Conservation (phyloP, 2,888 invertebrate species). For the Frankliniella fusca region DNA sequence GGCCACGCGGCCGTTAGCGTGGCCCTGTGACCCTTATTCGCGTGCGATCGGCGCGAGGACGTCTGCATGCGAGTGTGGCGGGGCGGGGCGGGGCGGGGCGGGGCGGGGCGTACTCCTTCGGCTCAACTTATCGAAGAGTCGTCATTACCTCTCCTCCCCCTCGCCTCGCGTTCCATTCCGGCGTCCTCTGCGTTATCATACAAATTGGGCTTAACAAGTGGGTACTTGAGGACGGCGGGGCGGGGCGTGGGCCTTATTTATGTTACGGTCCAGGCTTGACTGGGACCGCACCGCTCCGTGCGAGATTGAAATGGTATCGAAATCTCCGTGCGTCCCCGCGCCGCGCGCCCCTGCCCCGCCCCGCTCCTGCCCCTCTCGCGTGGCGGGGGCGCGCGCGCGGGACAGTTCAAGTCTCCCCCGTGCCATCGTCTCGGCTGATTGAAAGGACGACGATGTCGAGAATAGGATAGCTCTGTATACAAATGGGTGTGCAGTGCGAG, state of each 20-base stretch:
- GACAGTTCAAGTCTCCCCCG: no score
- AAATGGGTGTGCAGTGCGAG: no score
- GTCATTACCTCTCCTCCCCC: constrained; percentile 22
- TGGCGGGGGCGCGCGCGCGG: background rate
- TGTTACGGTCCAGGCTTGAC: background rate
- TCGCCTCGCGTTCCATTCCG: background rate
- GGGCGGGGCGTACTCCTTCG: background rate
- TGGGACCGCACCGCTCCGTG: background rate
- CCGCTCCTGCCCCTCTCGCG: background rate
- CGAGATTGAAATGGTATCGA: constrained; percentile 24
- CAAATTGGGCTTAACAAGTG: constrained; percentile 20
- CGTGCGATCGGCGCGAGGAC: no score
- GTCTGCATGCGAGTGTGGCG: no score
- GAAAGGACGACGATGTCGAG: no score
- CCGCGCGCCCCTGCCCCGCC: background rate
- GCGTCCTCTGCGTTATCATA: constrained; percentile 6
- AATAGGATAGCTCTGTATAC: no score
- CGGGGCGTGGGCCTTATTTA: background rate
- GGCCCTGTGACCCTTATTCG: constrained; percentile 3
- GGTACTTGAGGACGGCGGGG: background rate
- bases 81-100: no score
- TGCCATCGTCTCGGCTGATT: no score
- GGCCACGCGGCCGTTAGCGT: background rate
- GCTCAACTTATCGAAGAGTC: constrained; percentile 13
- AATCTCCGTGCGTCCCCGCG: background rate